These are phyloP conservation scores for Rhincodon typus DNA, from an alignment of 2,797 vertebrate species.

Conservation along the genomic window DNA sequence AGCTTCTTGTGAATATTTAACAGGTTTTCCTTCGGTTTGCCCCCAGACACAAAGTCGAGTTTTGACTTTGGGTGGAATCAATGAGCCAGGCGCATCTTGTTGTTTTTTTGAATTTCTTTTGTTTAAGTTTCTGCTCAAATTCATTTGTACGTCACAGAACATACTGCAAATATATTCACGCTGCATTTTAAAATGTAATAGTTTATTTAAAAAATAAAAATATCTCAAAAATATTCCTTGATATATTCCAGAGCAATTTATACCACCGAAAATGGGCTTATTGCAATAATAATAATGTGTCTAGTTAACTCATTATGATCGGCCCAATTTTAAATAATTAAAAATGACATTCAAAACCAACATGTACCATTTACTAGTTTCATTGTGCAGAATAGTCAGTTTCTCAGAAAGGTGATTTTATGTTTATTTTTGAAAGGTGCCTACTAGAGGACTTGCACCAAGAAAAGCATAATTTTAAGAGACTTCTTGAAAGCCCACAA, in stretches of 20 bases:
- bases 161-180: conserved; percentile 40
- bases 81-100: not conserved
- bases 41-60: not conserved
- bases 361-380: not conserved
- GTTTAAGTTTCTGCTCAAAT: not conserved
- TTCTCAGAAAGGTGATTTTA: not conserved
- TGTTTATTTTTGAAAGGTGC: conserved; percentile 46
- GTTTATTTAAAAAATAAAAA: not conserved
- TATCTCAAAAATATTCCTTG: not conserved
- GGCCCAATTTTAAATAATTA: not conserved
- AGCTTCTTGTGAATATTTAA: not conserved
- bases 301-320: conserved; percentile 31
- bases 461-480: conserved; percentile 8
- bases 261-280: not conserved
- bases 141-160: not conserved
- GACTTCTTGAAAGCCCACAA: conserved; percentile 33
- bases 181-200: conserved; percentile 47
- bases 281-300: not conserved
- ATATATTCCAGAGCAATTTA: not conserved
- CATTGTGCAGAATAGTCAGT: not conserved
- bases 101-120: not conserved
- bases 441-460: not conserved
- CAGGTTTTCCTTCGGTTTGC: not conserved
- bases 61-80: not conserved
- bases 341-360: not conserved